A percentile compares a stretch with the other conserved stretches of the same genome.
Conservation (phyloP, 2,113 vertebrate genomes). For the Perca schrenkii region DNA sequence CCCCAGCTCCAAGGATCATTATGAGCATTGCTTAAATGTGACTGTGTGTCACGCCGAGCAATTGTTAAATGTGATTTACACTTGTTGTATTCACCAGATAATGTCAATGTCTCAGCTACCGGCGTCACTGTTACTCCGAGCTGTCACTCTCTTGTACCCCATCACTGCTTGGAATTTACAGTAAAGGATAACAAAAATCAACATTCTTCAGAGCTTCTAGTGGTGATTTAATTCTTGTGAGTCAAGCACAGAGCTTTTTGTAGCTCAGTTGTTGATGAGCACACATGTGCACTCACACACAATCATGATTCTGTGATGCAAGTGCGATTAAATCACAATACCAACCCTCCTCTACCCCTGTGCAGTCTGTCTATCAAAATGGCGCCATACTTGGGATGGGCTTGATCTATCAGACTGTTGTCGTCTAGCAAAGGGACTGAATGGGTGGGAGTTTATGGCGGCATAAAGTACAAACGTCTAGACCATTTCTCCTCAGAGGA, state of each 20-base stretch:
- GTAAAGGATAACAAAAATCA: neutral
- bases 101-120: constrained; percentile 5
- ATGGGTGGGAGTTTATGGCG: too few species aligned
- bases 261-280: neutral
- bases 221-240: neutral
- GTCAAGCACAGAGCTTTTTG: neutral
- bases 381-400: too few species aligned
- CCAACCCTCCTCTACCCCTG: too few species aligned
- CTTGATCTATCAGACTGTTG: too few species aligned
- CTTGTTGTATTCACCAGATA: constrained; percentile 1
- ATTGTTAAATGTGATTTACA: constrained; percentile 3
- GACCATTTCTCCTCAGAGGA: too few species aligned
- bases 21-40: neutral
- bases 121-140: constrained; percentile 9
- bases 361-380: too few species aligned
- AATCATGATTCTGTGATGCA: constrained; percentile 38
- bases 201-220: constrained; percentile 4
- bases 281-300: neutral
- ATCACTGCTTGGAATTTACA: neutral
- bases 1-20: neutral
- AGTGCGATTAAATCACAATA: constrained; percentile 33
- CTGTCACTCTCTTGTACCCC: neutral
- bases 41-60: neutral
- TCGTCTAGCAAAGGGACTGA: too few species aligned
- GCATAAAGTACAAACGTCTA: too few species aligned